Base-by-base conservation (phyloP, 2,113 vertebrate species). In the Glareola pratincola region DNA sequence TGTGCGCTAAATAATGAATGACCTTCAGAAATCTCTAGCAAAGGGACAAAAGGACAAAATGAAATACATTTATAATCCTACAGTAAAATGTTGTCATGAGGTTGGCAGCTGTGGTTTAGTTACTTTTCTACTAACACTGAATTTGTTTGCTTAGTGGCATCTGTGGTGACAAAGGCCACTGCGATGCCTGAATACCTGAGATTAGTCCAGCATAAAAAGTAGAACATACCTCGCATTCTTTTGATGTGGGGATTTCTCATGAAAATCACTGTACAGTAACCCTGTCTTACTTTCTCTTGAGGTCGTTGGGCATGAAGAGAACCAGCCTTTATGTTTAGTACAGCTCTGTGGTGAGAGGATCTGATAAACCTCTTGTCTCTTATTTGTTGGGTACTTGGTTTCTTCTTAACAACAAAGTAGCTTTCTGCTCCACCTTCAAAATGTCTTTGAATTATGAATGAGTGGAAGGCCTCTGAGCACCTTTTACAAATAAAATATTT, bases 321-420 rank as follows among this genome's bases (percentile, higher is more conserved):
- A 54, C 11, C 71, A 66, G 26, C 81, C 91, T 95, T 96, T 89
- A 95, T 95, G 53, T 95, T 93, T 37, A 60, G 77, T 80, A 96
- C 60, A 67, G 34, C 59, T 89, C 74, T 89, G 50, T 39, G 45
- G 20, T 62, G 71, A 91, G 64, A 94, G 76, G 41, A 95, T 95
- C 95, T 90, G 96, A 97, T 97, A 97, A 95, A 82, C 27, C 53
- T 73, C 89, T 77, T 75, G 83, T 72, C 83, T 91, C 78, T 91
- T 97, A 82, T 79, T 96, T 95, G 56, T 87, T 51, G 50, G 34
- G 10, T 82, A 43, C 75, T 91, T 93, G 80, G 93, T 91, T 96
- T 95, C 77, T 81, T 67, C 68, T 41, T 95, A 95, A 97, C 95
- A 78, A 96, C 87, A 93, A 76, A 90, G 73, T 83, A 82, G 36